phyloP scores from a whole-genome alignment of 2,888 invertebrate species.

The Cetonia aurata region DNA sequence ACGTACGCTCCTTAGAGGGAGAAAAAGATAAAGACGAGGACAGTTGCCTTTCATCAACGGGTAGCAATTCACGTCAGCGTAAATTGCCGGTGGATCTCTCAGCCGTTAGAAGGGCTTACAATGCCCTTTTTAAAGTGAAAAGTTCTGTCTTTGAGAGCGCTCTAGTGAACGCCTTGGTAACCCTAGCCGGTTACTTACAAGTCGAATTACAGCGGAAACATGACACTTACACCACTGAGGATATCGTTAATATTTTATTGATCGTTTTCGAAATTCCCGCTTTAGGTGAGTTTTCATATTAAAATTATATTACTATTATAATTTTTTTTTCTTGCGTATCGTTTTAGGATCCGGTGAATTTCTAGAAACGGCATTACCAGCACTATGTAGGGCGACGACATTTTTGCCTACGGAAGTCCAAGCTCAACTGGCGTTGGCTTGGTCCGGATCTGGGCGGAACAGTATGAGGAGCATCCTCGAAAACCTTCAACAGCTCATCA shows the following conservation, averaged over 20 bases:
- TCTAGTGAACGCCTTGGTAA: slow-evolving; percentile 80
- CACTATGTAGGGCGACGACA: slow-evolving; percentile 81
- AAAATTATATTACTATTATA: neutral
- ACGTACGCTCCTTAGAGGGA: slow-evolving; percentile 78
- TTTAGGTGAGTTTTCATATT: slow-evolving; percentile 57
- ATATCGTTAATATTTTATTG: slow-evolving; percentile 70
- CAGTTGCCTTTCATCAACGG: slow-evolving; percentile 69
- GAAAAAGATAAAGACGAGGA: slow-evolving; percentile 92
- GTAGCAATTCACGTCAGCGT: slow-evolving; percentile 53
- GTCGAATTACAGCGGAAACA: slow-evolving; percentile 72
- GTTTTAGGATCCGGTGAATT: slow-evolving; percentile 78
- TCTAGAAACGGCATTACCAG: slow-evolving; percentile 84
- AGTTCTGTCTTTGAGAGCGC: slow-evolving; percentile 70
- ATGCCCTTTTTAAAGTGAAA: slow-evolving; percentile 63
- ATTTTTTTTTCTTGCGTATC: neutral
- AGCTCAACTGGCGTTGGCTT: slow-evolving; percentile 83
- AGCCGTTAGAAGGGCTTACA: slow-evolving; percentile 79
- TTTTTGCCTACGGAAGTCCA: slow-evolving; percentile 81
- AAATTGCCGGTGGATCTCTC: slow-evolving; percentile 76
- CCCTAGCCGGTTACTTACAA: slow-evolving; percentile 79
- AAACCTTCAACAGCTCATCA: slow-evolving; percentile 89
- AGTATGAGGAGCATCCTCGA: slow-evolving; percentile 77
- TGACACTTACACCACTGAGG: slow-evolving; percentile 62
- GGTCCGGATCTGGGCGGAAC: slow-evolving; percentile 75
- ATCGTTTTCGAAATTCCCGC: slow-evolving; percentile 66